These are phyloP conservation scores for Melitaea athalia DNA, from an alignment of 2,888 invertebrate genomes.

Conservation along the genomic window DNA sequence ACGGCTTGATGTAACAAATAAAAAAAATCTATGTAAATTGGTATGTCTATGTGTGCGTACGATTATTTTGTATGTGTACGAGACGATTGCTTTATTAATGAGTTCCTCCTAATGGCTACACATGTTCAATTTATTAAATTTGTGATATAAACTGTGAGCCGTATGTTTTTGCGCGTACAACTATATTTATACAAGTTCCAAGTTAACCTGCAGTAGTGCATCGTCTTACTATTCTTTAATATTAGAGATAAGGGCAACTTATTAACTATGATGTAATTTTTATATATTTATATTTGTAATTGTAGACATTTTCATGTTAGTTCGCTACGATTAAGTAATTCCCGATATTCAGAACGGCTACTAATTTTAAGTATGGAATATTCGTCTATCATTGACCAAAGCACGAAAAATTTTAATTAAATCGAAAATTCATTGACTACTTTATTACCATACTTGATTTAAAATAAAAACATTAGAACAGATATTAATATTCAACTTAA, in stretches of 20 bases:
- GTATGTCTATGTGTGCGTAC: neutral
- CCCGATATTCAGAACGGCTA: neutral
- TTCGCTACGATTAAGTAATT: neutral
- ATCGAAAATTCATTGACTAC: neutral
- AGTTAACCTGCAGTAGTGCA: neutral
- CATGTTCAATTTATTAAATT: neutral
- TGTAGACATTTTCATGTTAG: constrained; percentile 6
- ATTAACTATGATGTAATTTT: constrained; percentile 7
- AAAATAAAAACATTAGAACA: too few relatives aligned
- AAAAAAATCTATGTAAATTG: too few relatives aligned
- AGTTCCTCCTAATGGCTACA: neutral
- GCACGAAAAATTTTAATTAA: neutral
- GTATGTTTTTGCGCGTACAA: neutral
- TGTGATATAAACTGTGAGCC: neutral
- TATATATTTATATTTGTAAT: constrained; percentile 8
- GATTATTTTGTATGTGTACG: neutral
- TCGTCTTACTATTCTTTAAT: neutral
- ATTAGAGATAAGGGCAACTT: neutral
- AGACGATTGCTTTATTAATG: neutral
- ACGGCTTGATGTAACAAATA: too few relatives aligned
- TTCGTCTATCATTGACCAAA: neutral
- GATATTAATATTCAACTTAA: neutral
- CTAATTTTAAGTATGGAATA: neutral
- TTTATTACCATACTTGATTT: too few relatives aligned
- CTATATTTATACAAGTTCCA: constrained; percentile 5